Conservation (phyloP, 2,797 vertebrate genomes). For the Remorina albescens region DNA sequence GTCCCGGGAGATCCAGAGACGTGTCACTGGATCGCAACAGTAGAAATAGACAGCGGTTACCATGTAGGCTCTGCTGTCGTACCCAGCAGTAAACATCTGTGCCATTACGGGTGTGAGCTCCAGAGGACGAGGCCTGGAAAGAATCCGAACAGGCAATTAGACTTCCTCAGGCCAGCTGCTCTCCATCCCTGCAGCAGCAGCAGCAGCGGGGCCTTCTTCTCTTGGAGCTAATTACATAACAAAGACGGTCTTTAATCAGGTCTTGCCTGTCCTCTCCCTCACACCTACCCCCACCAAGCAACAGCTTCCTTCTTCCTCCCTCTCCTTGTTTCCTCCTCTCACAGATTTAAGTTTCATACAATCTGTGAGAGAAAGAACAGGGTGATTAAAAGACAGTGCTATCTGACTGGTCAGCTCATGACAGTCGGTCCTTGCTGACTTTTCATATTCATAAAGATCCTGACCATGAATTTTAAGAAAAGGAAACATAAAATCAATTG, state of each 20-base stretch:
- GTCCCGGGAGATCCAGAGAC: constrained; percentile 51
- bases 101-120: constrained; percentile 74
- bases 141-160: constrained; percentile 82
- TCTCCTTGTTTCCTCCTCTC: constrained; percentile 25
- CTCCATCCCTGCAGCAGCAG: constrained; percentile 72
- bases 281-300: constrained; percentile 16
- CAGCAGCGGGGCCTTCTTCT: constrained; percentile 69
- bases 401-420: constrained; percentile 9
- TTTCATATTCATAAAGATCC: constrained; percentile 16
- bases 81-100: constrained; percentile 80
- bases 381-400: neutral
- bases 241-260: constrained; percentile 82
- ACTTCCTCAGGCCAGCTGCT: constrained; percentile 82
- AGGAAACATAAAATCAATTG: constrained; percentile 27
- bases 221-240: constrained; percentile 81
- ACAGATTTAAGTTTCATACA: constrained; percentile 31
- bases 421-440: constrained; percentile 34
- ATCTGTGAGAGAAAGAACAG: constrained; percentile 18
- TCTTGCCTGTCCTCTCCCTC: constrained; percentile 55
- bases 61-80: constrained; percentile 55
- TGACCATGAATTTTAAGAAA: neutral
- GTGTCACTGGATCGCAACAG: constrained; percentile 65
- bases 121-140: constrained; percentile 75
- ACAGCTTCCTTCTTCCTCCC: constrained; percentile 47
- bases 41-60: constrained; percentile 64